A percentile compares a stretch with the other conserved stretches of the same genome.
phyloP scores from a whole-genome alignment of 2,888 invertebrate species.

The Nowickia ferox region DNA sequence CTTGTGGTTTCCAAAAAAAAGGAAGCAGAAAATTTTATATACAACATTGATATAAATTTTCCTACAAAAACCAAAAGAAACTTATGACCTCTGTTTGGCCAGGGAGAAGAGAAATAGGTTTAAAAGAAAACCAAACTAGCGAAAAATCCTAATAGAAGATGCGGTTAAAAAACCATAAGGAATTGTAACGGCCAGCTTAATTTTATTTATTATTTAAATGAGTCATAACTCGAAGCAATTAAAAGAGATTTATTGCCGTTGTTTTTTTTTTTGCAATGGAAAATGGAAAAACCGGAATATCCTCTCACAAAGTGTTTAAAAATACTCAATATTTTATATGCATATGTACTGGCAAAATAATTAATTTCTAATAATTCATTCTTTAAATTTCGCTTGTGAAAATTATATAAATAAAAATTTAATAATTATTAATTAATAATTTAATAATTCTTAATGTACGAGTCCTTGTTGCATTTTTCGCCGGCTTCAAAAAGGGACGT shows the following conservation, averaged over 20 bases:
- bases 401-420: no score
- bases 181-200: conserved; percentile 9
- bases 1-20: conserved; percentile 49
- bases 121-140: conserved; percentile 45
- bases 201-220: conserved; percentile 52
- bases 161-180: conserved; percentile 50
- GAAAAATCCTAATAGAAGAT: conserved; percentile 47
- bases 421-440: no score
- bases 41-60: conserved; percentile 50
- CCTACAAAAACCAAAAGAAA: conserved; percentile 58
- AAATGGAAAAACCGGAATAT: not conserved
- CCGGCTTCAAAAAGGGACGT: no score
- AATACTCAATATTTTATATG: not conserved
- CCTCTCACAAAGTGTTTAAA: not conserved
- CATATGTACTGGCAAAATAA: no score
- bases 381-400: no score
- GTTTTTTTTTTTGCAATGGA: not conserved
- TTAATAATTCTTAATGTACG: no score
- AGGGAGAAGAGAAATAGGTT: conserved; percentile 37
- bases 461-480: no score
- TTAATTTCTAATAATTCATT: no score
- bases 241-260: conserved; percentile 9
- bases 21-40: conserved; percentile 23
- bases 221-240: conserved; percentile 27
- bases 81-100: conserved; percentile 57